Evolutionary conservation across 2,113 vertebrate species (phyloP).

Genomic region (Indri indri): DNA sequence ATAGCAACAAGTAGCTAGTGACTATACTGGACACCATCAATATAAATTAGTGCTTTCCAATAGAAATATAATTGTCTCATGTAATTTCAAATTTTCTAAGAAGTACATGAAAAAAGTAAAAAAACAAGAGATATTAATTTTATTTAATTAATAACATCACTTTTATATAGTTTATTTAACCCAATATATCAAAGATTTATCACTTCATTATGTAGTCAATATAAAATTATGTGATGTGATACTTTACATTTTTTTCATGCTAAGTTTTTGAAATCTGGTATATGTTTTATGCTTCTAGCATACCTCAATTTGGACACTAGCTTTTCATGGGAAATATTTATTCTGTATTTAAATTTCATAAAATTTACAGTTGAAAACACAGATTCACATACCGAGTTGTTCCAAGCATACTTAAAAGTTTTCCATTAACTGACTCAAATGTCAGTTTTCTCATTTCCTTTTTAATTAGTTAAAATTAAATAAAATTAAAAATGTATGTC

Average conservation of each 20-base stretch:
- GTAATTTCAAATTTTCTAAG: background rate
- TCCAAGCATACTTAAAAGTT: background rate
- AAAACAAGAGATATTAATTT: background rate
- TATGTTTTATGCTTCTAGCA: background rate
- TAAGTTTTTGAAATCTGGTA: background rate
- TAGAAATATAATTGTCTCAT: background rate
- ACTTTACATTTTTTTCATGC: background rate
- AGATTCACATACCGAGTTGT: background rate
- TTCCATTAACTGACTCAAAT: background rate
- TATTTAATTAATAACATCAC: background rate
- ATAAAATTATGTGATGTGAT: background rate
- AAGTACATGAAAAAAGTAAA: background rate
- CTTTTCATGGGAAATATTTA: conserved; percentile 16
- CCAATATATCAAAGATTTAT: background rate
- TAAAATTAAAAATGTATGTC: background rate
- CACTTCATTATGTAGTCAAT: background rate
- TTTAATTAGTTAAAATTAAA: background rate
- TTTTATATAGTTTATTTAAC: conserved; percentile 5
- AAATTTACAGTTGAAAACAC: background rate
- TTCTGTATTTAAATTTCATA: background rate
- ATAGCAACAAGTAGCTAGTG: background rate
- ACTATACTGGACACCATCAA: background rate
- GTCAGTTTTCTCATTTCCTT: conserved; percentile 29
- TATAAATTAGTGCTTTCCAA: background rate
- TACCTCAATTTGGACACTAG: background rate